These are phyloP conservation scores for Brachionus calyciflorus DNA, from an alignment of 1,140 invertebrate genomes.

Conservation along the genomic window DNA sequence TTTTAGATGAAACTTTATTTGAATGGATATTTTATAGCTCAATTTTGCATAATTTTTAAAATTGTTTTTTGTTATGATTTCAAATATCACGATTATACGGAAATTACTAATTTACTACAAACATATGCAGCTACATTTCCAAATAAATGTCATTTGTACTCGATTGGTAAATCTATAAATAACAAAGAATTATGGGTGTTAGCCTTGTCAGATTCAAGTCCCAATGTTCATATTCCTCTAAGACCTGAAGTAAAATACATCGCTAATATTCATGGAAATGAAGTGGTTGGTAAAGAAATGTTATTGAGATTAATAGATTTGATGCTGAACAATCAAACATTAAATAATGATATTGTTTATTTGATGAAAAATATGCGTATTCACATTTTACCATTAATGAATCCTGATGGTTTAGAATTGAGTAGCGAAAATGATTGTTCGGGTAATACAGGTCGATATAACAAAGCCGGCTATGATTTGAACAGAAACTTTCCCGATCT, in stretches of 20 bases:
- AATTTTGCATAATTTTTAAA: not conserved
- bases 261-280: conserved; percentile 87
- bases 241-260: conserved; percentile 80
- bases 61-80: not conserved
- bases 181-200: conserved; percentile 30
- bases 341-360: conserved; percentile 66
- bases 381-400: conserved; percentile 80
- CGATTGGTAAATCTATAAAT: conserved; percentile 79
- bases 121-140: conserved; percentile 65
- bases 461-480: conserved; percentile 79
- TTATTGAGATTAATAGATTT: conserved; percentile 79
- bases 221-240: not conserved
- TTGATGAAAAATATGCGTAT: conserved; percentile 75
- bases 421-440: not conserved
- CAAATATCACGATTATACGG: conserved; percentile 18
- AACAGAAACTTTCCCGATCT: conserved; percentile 94
- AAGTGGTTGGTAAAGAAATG: conserved; percentile 78
- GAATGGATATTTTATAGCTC: not conserved
- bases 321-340: conserved; percentile 74
- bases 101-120: not conserved
- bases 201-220: not conserved
- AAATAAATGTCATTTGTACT: conserved; percentile 76
- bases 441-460: conserved; percentile 75
- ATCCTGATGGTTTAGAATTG: conserved; percentile 68
- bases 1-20: not conserved